Evolutionary conservation across 2,888 invertebrate species (phyloP), one percentile per base, ranked within the genome.

Genomic region (Oasisia sp.): DNA sequence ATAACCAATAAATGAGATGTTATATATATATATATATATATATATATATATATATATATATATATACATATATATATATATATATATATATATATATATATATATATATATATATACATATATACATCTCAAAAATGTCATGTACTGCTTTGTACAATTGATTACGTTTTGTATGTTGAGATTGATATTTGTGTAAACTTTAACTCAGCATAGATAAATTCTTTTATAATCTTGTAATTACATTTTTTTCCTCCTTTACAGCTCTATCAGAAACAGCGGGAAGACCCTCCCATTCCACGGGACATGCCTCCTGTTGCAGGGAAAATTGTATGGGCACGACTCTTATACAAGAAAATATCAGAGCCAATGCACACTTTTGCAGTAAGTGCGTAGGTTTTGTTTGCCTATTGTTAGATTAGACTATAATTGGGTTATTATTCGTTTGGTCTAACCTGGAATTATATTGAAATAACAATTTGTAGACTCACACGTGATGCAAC

Each of bases 251-350:
- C 5, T 27, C 14, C 5, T 74, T 74, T 74, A n/a, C 91, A 32
- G 96, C 97, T 97, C 92, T 98, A 98, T 95, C 98, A 98, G 93
- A 97, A 98, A 95, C 97, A 98, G 94, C 97, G 98, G 94, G 97
- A 97, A 92, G 97, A 97, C 94, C 98, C 98, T 0, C 97, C 97
- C 1, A 95, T 98, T 14, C 97, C 98, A 0, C 97, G 98, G 92
- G 98, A 98, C 95, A 97, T 98, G 97, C 98, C 98, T 3, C 98
- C 98, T 0, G 97, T 98, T 32, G 97, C 98, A 32, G 98, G 98
- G 7, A 97, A 98, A 95, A 97, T 98, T 32, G 97, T 97, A 95
- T 98, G 98, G 98, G 98, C 98, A 94, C 97, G 98, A 93, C 98
- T 98, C 94, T 97, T 98, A 93, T 97, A 97, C 94, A 97, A 97